These are phyloP conservation scores for Drosophila sucinea DNA, from an alignment of 1,140 invertebrate species.

Conservation along the genomic window DNA sequence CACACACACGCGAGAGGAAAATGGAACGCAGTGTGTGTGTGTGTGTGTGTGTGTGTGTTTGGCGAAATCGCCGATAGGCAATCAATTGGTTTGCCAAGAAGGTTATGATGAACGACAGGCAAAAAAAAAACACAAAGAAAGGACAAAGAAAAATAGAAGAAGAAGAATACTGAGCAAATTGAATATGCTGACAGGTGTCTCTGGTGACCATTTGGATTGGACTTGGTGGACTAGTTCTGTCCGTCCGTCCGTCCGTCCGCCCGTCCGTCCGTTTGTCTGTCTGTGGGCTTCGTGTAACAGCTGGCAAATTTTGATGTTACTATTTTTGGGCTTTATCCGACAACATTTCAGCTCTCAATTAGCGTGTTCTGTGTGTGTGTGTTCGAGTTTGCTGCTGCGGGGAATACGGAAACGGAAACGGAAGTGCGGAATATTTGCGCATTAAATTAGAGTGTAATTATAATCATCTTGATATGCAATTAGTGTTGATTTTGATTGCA, in stretches of 20 bases:
- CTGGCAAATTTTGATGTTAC: conserved; percentile 18
- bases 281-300: conserved; percentile 18
- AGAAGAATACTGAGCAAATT: conserved; percentile 47
- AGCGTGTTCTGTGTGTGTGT: background rate
- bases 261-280: background rate
- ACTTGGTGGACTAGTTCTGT: conserved; percentile 5
- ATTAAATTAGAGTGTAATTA: conserved; percentile 5
- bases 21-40: background rate
- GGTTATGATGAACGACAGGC: conserved; percentile 6
- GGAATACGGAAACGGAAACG: background rate
- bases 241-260: background rate
- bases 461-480: conserved; percentile 11
- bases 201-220: conserved; percentile 35
- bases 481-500: conserved; percentile 7
- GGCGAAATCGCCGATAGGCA: conserved; percentile 5
- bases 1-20: background rate
- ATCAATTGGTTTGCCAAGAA: conserved; percentile 12
- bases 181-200: conserved; percentile 64
- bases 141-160: background rate
- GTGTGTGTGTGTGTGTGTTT: background rate
- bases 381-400: background rate
- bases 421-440: background rate
- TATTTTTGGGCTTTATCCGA: conserved; percentile 6
- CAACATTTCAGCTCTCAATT: conserved; percentile 2
- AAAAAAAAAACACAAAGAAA: conserved; percentile 32